Base-by-base conservation (phyloP, 2,113 vertebrate genomes). In the Castor canadensis region DNA sequence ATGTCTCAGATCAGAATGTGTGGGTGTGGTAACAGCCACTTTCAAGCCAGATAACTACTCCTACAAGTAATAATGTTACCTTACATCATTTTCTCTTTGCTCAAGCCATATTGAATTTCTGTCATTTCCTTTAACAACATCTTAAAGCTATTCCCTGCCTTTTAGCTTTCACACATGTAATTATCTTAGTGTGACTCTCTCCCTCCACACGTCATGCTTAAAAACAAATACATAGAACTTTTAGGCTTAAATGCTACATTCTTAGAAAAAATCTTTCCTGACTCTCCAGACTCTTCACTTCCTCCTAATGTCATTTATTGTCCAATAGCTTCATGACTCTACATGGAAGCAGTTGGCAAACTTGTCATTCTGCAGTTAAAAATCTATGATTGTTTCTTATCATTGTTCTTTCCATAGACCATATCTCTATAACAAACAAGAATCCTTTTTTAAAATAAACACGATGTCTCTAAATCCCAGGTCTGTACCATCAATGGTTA, bases 171-270 rank as follows among this genome's bases (percentile, higher is more conserved):
- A 30, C 1, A 52, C 28, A 52, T 9, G 1, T 20, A 54, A 22
- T 69, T 86, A 43, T 72, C 19, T 71, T 32, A 9, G 11, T 16
- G n/a, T 93, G 22, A 6, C n/a, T 9, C 9, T 58, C 13, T 93
- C 26, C 45, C 15, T 45, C 9, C 2, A 38, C 0, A 4, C 16
- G 4, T 64, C 3, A 62, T 13, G n/a, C n/a, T n/a, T n/a, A n/a
- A n/a, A n/a, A n/a, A n/a, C n/a, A n/a, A n/a, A n/a, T n/a, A n/a
- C n/a, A n/a, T n/a, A n/a, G n/a, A n/a, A n/a, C n/a, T n/a, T 66
- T 24, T 56, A 24, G 67, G 35, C 3, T 45, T 84, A 67, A 84
- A 67, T 35, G 58, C 45, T 28, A 32, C 2, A 4, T 40, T 80
- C 28, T 73, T 66, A 64, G 38, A 16, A n/a, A n/a, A 73, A n/a